A percentile compares a stretch with the other conserved stretches of the same genome.
These are phyloP conservation scores for Catharus minimus DNA, from an alignment of 2,113 vertebrate genomes.

Conservation along the genomic window DNA sequence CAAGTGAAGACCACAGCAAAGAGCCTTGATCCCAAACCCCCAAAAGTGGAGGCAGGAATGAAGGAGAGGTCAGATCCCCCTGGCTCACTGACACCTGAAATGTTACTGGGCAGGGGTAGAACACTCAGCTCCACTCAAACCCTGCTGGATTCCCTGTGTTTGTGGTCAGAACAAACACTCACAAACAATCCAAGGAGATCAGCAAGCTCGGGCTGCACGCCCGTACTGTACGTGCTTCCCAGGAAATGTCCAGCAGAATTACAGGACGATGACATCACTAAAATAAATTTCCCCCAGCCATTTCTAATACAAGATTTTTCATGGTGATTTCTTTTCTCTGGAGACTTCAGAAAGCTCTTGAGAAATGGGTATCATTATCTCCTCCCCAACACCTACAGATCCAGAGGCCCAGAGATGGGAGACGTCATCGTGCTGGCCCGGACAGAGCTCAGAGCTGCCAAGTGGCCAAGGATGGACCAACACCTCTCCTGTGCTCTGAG, in stretches of 20 bases:
- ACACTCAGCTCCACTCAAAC: neutral
- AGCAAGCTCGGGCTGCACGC: neutral
- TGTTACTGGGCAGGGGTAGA: neutral
- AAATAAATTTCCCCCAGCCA: neutral
- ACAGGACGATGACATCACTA: neutral
- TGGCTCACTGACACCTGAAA: neutral
- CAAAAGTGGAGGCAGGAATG: neutral
- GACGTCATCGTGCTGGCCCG: neutral
- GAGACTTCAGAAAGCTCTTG: neutral
- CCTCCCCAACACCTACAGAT: neutral
- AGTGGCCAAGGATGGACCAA: neutral
- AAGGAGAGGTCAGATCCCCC: neutral
- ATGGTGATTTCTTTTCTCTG: neutral
- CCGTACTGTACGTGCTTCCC: neutral
- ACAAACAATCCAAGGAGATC: neutral
- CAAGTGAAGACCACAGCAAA: fast-evolving
- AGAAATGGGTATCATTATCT: neutral
- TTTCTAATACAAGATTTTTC: neutral
- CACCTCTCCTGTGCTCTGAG: neutral
- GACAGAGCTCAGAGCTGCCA: neutral
- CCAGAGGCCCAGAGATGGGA: neutral
- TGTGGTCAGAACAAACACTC: neutral
- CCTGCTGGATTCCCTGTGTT: neutral
- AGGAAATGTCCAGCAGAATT: neutral
- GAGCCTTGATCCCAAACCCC: neutral